Conservation (phyloP, 2,113 vertebrate genomes). For the Climacteris rufus region DNA sequence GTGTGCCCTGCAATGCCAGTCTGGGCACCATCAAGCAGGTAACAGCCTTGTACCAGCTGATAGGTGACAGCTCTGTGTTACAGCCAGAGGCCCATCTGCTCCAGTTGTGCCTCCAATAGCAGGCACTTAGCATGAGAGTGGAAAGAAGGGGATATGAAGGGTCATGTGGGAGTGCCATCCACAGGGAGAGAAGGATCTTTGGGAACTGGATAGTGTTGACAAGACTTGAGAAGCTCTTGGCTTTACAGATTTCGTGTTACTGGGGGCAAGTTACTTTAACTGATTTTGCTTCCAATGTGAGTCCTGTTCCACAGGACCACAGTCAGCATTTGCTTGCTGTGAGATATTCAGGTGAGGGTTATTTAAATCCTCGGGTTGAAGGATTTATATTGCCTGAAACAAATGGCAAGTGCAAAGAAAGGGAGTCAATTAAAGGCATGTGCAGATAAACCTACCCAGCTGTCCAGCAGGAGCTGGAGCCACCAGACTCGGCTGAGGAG, state of each 20-base stretch:
- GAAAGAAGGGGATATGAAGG: background rate
- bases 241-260: background rate
- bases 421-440: background rate
- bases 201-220: background rate
- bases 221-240: background rate
- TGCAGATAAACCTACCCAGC: background rate
- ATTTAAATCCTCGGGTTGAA: background rate
- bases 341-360: background rate
- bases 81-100: background rate
- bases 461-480: background rate
- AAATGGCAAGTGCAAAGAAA: background rate
- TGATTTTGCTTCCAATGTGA: background rate
- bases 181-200: background rate
- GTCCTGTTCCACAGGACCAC: background rate
- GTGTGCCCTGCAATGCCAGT: conserved; percentile 86
- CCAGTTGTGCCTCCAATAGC: background rate
- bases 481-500: background rate
- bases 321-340: background rate
- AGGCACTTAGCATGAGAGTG: background rate
- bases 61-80: background rate
- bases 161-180: background rate
- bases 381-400: background rate
- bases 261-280: background rate
- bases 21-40: conserved; percentile 92
- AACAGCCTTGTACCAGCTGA: background rate